Evolutionary conservation across 2,888 invertebrate genomes (phyloP), one percentile per base, ranked within the genome.

Genomic region (Folsomia manolachei): DNA sequence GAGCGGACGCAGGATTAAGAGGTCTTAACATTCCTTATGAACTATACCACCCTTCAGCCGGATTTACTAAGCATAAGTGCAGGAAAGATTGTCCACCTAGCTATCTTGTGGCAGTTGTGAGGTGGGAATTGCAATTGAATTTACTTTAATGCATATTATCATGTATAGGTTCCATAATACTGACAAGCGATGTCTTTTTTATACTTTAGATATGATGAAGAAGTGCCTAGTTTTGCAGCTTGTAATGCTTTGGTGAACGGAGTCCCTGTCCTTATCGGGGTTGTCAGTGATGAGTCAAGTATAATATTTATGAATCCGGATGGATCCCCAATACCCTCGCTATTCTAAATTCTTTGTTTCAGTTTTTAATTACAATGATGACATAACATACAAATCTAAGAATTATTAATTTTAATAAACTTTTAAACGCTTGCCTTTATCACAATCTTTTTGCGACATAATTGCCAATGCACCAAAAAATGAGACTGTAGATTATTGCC

Each of bases 201-300:
- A 26, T 27, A n/a, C n/a, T n/a, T n/a, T n/a, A 75, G 75, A 24
- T 64, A 75, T 56, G 64, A 71, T 60, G 75, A 72, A 18, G 2
- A 63, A 51, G 26, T 75, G 26, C 75, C 71, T 11, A 70, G 71
- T 64, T 73, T 75, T 27, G 61, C 65, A 27, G 18, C 51, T 11
- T 69, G 73, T 65, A 69, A 68, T 23, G 27, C 73, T 2, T 65
- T 61, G 18, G 21, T 71, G 18, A 62, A 75, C 56, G 75, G 70
- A 19, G 66, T 75, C 9, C 75, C 75, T 23, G 56, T 75, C 19
- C 62, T 75, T 9, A 70, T 73, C 25, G 75, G 73, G 1, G 53
- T 74, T 56, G 74, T 76, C 65, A 74, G 70, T 61, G 75, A 71
- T 11, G 75, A 75, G 24, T 53, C 66, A 25, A 73, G 72, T 23